A percentile compares a stretch with the other conserved stretches of the same genome.
phyloP scores from a whole-genome alignment of 2,797 vertebrate genomes.

The Glyptemys insculpta region DNA sequence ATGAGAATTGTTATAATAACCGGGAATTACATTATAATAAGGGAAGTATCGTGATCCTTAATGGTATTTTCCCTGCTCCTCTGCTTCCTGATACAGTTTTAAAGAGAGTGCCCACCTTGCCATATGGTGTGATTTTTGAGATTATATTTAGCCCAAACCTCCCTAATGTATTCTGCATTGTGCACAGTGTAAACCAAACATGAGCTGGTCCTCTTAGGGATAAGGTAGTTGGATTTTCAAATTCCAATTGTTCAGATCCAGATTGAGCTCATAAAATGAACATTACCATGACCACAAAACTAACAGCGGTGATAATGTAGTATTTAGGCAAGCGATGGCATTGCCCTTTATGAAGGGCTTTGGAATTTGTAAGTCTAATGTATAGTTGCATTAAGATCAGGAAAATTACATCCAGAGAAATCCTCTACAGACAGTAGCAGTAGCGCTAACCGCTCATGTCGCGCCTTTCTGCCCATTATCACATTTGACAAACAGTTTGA shows the following conservation, averaged over 20 bases:
- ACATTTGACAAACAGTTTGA: conserved; percentile 73
- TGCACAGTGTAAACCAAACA: conserved; percentile 60
- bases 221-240: conserved; percentile 46
- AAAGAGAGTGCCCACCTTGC: background rate
- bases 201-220: conserved; percentile 36
- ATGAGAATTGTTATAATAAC: background rate
- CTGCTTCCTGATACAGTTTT: background rate
- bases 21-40: background rate
- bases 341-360: conserved; percentile 73
- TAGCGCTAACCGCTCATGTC: conserved; percentile 56
- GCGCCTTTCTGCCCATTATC: conserved; percentile 53
- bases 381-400: conserved; percentile 67
- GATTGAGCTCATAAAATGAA: conserved; percentile 67
- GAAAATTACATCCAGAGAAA: conserved; percentile 67
- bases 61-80: background rate
- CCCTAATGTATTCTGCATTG: conserved; percentile 7
- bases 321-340: conserved; percentile 65
- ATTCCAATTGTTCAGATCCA: conserved; percentile 69
- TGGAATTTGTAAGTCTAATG: conserved; percentile 72
- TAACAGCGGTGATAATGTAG: conserved; percentile 49
- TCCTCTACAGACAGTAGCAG: conserved; percentile 53
- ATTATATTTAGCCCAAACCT: background rate
- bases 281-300: conserved; percentile 63
- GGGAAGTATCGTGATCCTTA: background rate
- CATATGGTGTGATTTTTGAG: conserved; percentile 4